Conservation (phyloP, 2,888 invertebrate genomes). For the Uropetala carovei region DNA sequence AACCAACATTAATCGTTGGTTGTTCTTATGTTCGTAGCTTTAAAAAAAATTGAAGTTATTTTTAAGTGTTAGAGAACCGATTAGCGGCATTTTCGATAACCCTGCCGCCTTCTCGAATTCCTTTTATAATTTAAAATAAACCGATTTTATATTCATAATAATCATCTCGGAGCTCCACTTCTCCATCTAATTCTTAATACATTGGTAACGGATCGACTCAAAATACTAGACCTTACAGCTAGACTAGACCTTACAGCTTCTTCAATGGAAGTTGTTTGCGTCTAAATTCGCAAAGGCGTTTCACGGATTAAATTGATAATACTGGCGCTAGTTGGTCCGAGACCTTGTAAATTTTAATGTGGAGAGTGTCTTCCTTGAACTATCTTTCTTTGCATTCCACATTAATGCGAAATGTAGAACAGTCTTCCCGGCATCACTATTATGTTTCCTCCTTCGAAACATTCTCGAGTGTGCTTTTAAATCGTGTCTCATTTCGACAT, state of each 20-base stretch:
- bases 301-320: not conserved
- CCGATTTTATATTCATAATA: no score
- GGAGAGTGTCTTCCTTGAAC: not conserved
- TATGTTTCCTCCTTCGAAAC: conserved; percentile 10
- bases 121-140: no score
- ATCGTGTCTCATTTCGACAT: not conserved
- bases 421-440: conserved; percentile 9
- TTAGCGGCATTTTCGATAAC: no score
- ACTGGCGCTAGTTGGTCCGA: not conserved
- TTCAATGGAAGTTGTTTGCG: not conserved
- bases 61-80: no score
- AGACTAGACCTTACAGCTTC: not conserved
- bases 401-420: conserved; percentile 1
- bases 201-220: no score
- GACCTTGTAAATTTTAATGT: not conserved
- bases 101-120: no score
- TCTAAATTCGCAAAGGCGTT: not conserved
- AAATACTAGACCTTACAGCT: not conserved
- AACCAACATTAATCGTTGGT: no score
- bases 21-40: no score
- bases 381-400: not conserved
- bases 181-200: no score
- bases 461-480: not conserved
- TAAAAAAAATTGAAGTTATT: no score
- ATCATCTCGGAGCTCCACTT: no score